These are phyloP conservation scores for Cryptocephalus moraei DNA, from an alignment of 2,888 invertebrate genomes.

Conservation along the genomic window DNA sequence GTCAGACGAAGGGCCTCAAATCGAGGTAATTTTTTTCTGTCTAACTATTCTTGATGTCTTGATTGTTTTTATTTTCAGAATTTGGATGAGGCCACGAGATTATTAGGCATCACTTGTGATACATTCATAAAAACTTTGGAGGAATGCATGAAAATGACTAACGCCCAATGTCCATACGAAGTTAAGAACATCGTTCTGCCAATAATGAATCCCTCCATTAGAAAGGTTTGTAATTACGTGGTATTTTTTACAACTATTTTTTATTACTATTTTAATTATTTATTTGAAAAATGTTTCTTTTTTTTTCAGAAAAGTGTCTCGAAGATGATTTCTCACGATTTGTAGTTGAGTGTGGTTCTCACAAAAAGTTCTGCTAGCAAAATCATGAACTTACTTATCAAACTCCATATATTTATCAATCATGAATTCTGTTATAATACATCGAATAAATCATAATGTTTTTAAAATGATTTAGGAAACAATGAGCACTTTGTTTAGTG, in stretches of 20 bases:
- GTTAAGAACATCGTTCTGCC: conserved; percentile 22
- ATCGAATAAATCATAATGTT: no score
- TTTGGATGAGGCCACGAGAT: conserved; percentile 61
- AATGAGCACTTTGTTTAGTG: no score
- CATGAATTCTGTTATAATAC: no score
- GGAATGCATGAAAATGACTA: conserved; percentile 61
- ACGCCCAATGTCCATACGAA: conserved; percentile 25
- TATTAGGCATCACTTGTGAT: conserved; percentile 70
- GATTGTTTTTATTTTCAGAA: conserved; percentile 41
- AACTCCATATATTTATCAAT: no score
- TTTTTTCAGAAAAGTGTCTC: neutral
- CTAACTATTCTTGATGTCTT: neutral
- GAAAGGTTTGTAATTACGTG: conserved; percentile 19
- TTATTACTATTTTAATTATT: no score
- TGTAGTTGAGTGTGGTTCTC: no score
- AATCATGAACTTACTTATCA: no score
- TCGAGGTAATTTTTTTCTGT: conserved; percentile 12
- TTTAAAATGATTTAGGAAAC: no score
- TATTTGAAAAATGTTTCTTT: no score
- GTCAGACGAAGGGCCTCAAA: conserved; percentile 45
- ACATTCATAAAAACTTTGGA: conserved; percentile 73
- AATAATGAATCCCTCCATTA: conserved; percentile 23
- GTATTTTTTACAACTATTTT: neutral
- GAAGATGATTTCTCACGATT: no score
- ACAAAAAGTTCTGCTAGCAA: no score